Evolutionary conservation across 92 coral and sea anemone genomes (phyloP).

Genomic region (Micromussa lordhowensis): DNA sequence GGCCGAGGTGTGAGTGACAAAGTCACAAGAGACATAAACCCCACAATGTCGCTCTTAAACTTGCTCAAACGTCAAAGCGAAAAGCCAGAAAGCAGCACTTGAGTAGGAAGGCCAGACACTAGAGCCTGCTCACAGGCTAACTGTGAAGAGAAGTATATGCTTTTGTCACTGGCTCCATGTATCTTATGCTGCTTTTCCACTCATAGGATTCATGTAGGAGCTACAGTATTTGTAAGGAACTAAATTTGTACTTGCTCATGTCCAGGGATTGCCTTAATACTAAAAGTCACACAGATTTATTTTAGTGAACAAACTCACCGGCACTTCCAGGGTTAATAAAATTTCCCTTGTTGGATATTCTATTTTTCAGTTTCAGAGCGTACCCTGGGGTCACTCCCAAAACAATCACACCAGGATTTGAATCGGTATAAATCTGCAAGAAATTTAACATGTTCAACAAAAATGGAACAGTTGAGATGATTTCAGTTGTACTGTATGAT

Average conservation of each 20-base stretch:
- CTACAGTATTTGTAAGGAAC: background rate
- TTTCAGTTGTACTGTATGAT: no score
- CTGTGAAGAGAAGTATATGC: background rate
- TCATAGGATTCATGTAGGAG: background rate
- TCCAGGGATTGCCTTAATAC: background rate
- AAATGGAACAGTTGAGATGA: no score
- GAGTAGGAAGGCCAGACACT: background rate
- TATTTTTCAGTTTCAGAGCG: slow-evolving; percentile 60
- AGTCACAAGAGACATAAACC: no score
- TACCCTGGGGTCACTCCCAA: slow-evolving; percentile 66
- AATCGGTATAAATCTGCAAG: slow-evolving; percentile 45
- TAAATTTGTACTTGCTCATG: background rate
- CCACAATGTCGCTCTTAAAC: no score
- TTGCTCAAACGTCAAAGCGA: no score
- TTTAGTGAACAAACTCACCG: slow-evolving; percentile 39
- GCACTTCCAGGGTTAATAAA: slow-evolving; percentile 84
- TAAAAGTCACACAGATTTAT: background rate
- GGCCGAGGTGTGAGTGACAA: no score
- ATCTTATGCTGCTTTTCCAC: no score
- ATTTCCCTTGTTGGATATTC: slow-evolving; percentile 43
- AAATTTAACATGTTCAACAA: background rate
- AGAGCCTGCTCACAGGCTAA: background rate
- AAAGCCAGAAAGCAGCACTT: no score
- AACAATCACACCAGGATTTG: slow-evolving; percentile 62
- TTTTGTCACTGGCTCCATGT: background rate